Base-by-base conservation (phyloP, 2,888 invertebrate species). In the Microctonus brassicae region DNA sequence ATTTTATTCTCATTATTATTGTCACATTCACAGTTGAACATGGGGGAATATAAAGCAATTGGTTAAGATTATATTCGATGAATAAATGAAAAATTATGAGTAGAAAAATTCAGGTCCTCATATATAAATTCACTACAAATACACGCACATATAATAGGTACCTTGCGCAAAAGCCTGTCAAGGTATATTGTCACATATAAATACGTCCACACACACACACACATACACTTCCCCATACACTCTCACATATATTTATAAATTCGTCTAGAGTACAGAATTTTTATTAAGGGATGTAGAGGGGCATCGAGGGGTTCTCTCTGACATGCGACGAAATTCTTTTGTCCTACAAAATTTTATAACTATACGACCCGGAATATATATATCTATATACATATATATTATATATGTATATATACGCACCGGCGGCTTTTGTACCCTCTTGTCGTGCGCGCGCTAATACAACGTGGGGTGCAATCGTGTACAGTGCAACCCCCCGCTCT, bases 311-410 rank as follows among this genome's bases (percentile, higher is more conserved):
- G 79, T 77, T 76, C 75, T 78, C n/a, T 78, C 78, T 81, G 84
- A 82, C 84, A 81, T 83, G 84, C 84, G 85, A 84, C 86, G 84
- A 83, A 81, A 85, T 83, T 86, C 86, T 85, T 84, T 86, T 86
- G 84, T 86, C 79, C 80, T 24, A 47, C 20, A 24, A 61, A 53
- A 13, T 42, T 42, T 61, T 53, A 17, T 47, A 5, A 47, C 81
- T 75, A 76, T 81, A 79, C 81, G 79, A 78, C 78, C 76, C 75
- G 22, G 57, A 39, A 39, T 36, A 7, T 11, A 36, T 36, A 36
- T 36, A 11, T 42, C 5, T 47, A 47, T 47, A 47, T 47, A 47
- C 17, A 39, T 39, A 39, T n/a, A n/a, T n/a, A n/a, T n/a, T n/a
- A n/a, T n/a, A n/a, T n/a, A n/a, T n/a, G n/a, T n/a, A n/a, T n/a